Base-by-base conservation (phyloP, 2,888 invertebrate species). In the Thereva nobilitata region DNA sequence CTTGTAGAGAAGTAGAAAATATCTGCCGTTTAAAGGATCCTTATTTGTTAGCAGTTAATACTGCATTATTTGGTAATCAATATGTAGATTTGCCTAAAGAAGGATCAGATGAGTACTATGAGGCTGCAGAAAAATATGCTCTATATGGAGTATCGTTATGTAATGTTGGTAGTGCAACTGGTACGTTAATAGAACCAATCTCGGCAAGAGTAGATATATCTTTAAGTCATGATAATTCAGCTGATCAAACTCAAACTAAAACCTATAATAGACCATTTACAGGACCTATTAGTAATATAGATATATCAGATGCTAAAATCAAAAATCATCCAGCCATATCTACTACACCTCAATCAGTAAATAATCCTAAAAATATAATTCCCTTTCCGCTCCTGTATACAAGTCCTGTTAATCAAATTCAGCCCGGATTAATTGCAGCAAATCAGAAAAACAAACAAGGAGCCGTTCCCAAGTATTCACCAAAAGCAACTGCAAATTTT, bases 101-200 rank as follows among this genome's bases (percentile, higher is more conserved):
- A 10, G 75, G 73, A 9, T 74, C 73, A 34, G 63, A 68, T 0
- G 76, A 75, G 12, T 77, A 77, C 41, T 74, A 72, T 66, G 74
- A 76, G 68, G 76, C 77, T 0, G 79, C 80, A 5, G 78, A 80
- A 67, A 74, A 76, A 4, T 80, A 78, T 67, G 77, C 77, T 0
- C 45, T 79, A 1, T 72, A 69, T 49, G 77, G 77, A 1, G 40
- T 50, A 40, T 50, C 49, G 5, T 40, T 23, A 8, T 23, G 12
- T 10, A 40, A 12, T 7, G 10, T 2, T 41, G 41, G 23, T 23
- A 23, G 23, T 23, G 23, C 23, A 23, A 23, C 23, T 23, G 23
- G 23, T 23, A 23, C 23, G 23, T 23, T 23, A 23, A 23, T 23
- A 23, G 23, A 23, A 23, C 23, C 23, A 23, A 23, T 23, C 2